Conservation (phyloP, 2,797 vertebrate genomes). For the Simalia tracyae region DNA sequence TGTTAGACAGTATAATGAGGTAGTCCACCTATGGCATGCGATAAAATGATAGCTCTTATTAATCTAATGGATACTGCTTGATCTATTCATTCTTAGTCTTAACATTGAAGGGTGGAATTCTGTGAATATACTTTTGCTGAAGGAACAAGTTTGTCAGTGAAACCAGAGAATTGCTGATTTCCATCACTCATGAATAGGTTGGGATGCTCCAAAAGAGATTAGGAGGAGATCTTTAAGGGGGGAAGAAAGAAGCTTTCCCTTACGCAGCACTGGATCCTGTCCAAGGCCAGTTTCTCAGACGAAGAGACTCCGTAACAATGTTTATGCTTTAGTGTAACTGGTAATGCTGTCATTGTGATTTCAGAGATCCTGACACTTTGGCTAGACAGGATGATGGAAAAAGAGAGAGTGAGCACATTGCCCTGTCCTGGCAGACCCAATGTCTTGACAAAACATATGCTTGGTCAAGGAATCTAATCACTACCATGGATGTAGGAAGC, state of each 20-base stretch:
- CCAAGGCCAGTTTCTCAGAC: neutral
- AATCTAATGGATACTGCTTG: neutral
- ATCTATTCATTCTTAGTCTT: neutral
- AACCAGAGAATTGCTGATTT: neutral
- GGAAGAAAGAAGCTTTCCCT: neutral
- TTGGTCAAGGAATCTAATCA: neutral
- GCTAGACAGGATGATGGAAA: neutral
- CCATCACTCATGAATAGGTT: neutral
- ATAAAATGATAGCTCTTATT: conserved; percentile 21
- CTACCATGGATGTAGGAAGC: neutral
- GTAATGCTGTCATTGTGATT: neutral
- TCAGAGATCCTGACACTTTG: neutral
- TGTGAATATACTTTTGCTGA: neutral
- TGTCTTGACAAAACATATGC: neutral
- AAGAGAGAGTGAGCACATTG: neutral
- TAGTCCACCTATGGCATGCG: conserved; percentile 38
- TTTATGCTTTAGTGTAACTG: neutral
- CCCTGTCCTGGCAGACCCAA: neutral
- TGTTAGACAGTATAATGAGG: conserved; percentile 42
- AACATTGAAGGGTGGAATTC: neutral
- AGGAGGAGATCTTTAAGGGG: neutral
- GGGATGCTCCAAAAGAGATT: neutral
- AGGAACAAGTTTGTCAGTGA: neutral
- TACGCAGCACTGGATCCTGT: neutral
- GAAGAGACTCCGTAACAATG: neutral